Evolutionary conservation across 2,888 invertebrate genomes (phyloP), one percentile per base, ranked within the genome.

Genomic region (Sarcophaga carnaria): DNA sequence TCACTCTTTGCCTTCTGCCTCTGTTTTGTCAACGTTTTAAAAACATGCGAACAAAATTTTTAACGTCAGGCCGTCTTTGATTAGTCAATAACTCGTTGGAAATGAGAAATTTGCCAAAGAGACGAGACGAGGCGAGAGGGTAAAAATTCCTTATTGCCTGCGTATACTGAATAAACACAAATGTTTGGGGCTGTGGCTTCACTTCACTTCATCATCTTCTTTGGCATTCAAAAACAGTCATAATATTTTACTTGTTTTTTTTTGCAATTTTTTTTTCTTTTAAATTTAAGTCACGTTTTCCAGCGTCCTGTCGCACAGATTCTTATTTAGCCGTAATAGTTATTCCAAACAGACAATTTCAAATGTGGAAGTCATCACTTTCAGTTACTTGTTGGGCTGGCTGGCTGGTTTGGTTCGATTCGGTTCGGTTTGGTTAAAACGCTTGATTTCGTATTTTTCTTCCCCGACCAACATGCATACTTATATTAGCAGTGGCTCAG

Each of bases 231-330:
- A 75, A 79, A 83, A 63, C 72, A 77, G 87, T 83, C 77, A 82
- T 86, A 78, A 86, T 79, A 45, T 71, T 85, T 80, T 81, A 59
- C 71, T 84, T 74, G 11, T 37, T 74, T 78, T 63, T 74, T 78
- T 59, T 88, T 12, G 78, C 77, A 75, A 78, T 80, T 59, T 47
- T 60, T 47, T 62, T 72, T 74, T 72, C 59, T 45, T 86, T 86
- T 27, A 78, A 79, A 88, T 88, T 88, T 75, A 69, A 72, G 87
- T 88, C 88, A 88, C 88, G 87, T 85, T 83, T 87, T 80, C 70
- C 82, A 87, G 85, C 87, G 88, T 88, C 88, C 88, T 88, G 88
- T 88, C 76, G 70, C 59, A 79, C 83, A 79, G 75, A 81, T 79
- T 82, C 79, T 72, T 72, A 77, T 81, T 80, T 79, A 79, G 75